phyloP scores from a whole-genome alignment of 30 jellyfish, hydroid and myxozoan species.

The Pelagia noctiluca region DNA sequence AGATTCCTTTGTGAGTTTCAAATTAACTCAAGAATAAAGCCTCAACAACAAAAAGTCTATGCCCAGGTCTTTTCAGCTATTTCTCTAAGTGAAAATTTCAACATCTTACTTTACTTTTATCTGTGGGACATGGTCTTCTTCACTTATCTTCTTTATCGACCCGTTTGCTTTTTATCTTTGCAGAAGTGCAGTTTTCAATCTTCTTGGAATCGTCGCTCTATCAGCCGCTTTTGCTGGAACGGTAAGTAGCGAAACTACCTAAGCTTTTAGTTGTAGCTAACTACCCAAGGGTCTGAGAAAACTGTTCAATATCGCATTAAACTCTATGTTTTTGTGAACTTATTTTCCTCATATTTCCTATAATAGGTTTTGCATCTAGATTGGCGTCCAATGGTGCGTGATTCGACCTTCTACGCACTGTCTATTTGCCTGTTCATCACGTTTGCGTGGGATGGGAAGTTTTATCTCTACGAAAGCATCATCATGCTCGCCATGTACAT shows the following conservation, averaged over 20 bases:
- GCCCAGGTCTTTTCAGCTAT: no score
- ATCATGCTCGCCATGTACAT: conserved; percentile 73
- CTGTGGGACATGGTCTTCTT: no score
- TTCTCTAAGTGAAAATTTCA: no score
- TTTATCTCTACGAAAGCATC: conserved; percentile 83
- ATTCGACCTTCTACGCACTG: conserved; percentile 83
- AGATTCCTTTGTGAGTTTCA: no score
- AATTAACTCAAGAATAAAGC: no score
- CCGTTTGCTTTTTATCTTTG: conserved; percentile 7
- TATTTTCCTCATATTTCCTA: no score
- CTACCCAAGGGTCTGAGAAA: no score
- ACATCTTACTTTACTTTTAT: no score
- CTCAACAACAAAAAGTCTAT: no score
- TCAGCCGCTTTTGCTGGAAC: conserved; percentile 98
- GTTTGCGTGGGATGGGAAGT: conserved; percentile 92
- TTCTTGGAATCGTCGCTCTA: conserved; percentile 92
- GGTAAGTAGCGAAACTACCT: conserved; percentile 39
- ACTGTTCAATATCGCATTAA: no score
- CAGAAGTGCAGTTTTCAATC: conserved; percentile 97
- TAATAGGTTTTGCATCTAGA: conserved; percentile 78
- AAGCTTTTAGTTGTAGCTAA: no score
- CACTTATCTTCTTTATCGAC: neutral
- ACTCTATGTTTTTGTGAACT: no score
- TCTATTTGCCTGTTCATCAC: conserved; percentile 72
- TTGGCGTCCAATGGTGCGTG: conserved; percentile 95